A percentile compares a stretch with the other conserved stretches of the same genome.
These are phyloP conservation scores for Channa striata DNA, from an alignment of 2,797 vertebrate species.

Conservation along the genomic window DNA sequence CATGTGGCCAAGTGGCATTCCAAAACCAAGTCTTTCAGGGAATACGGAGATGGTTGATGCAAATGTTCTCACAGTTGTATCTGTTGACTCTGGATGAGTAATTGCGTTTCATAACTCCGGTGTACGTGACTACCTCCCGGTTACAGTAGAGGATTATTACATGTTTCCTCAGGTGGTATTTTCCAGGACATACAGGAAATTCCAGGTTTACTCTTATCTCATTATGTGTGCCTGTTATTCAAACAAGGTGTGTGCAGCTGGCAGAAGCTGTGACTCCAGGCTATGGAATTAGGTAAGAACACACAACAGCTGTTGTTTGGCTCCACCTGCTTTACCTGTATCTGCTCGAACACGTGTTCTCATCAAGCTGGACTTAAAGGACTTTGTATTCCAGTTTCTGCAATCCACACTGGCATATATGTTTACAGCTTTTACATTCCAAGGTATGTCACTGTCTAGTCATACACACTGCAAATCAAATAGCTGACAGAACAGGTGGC, in stretches of 20 bases:
- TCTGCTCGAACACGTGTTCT: conserved; percentile 7
- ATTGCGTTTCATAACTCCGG: conserved; percentile 31
- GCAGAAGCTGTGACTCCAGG: conserved; percentile 42
- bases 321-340: conserved; percentile 35
- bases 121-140: conserved; percentile 16
- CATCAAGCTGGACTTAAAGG: neutral
- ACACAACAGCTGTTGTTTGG: conserved; percentile 8
- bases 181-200: conserved; percentile 39
- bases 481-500: neutral
- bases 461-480: neutral
- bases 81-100: conserved; percentile 51
- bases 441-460: neutral
- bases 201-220: conserved; percentile 19
- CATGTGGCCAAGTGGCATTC: conserved; percentile 46
- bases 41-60: conserved; percentile 27
- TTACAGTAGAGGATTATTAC: neutral
- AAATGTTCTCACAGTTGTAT: conserved; percentile 49
- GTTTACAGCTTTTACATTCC: conserved; percentile 5
- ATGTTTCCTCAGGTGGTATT: conserved; percentile 21
- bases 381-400: neutral
- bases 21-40: conserved; percentile 34
- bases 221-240: conserved; percentile 28
- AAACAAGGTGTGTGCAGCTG: conserved; percentile 33
- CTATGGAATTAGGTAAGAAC: conserved; percentile 17
- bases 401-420: neutral